phyloP scores from a whole-genome alignment of 2,797 vertebrate species.

The Aplochiton taeniatus region DNA sequence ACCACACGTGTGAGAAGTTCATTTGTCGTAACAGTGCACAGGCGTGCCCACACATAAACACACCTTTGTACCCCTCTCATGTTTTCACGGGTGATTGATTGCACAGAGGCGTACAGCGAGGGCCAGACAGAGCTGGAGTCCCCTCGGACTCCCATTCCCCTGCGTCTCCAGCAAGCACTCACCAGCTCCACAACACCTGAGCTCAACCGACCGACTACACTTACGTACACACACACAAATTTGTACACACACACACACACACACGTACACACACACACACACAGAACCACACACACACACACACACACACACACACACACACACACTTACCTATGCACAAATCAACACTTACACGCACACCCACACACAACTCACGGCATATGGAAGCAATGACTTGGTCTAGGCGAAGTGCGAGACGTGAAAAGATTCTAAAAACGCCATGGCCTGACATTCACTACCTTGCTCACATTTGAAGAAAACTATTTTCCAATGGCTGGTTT shows the following conservation, averaged over 20 bases:
- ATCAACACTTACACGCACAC: neutral
- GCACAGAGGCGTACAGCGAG: too few species aligned
- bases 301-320: neutral
- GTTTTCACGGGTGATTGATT: too few species aligned
- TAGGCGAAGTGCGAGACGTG: too few species aligned
- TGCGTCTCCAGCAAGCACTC: too few species aligned
- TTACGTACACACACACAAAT: neutral
- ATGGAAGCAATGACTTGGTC: too few species aligned
- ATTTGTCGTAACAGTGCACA: neutral
- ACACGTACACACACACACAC: neutral
- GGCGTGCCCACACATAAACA: constrained; percentile 14
- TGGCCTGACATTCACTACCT: too few species aligned
- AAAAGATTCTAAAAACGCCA: too few species aligned
- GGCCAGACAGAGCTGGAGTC: too few species aligned
- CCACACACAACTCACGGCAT: neutral
- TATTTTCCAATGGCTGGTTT: too few species aligned
- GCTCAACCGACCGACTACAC: constrained; percentile 4
- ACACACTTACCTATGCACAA: neutral
- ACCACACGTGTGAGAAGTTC: neutral
- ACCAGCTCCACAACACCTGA: neutral
- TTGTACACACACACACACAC: neutral
- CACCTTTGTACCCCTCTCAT: neutral
- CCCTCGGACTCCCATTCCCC: too few species aligned
- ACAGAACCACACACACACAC: neutral
- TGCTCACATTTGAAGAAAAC: too few species aligned